These are phyloP conservation scores for Synergus japonicus DNA, from an alignment of 2,888 invertebrate species.

Conservation along the genomic window DNA sequence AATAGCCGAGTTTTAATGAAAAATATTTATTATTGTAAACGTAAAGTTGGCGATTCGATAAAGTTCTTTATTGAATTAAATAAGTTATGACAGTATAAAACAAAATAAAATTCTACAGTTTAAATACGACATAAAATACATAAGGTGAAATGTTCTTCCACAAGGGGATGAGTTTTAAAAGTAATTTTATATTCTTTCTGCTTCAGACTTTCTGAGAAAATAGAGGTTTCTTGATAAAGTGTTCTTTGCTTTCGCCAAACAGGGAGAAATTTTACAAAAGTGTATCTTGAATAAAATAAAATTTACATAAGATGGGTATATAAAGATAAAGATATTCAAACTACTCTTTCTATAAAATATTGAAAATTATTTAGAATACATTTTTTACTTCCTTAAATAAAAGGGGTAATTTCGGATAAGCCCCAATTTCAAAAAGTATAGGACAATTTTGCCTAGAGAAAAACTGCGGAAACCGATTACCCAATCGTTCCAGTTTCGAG, in stretches of 20 bases:
- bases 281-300: slow-evolving; percentile 6
- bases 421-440: slow-evolving; percentile 55
- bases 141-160: not conserved
- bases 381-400: slow-evolving; percentile 44
- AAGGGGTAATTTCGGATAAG: slow-evolving; percentile 49
- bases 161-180: not conserved
- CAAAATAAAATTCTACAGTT: not conserved
- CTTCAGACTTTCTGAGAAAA: slow-evolving; percentile 20
- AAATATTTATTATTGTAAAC: too few species aligned
- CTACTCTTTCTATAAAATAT: not conserved
- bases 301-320: not conserved
- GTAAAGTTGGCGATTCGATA: too few species aligned
- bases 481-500: slow-evolving; percentile 62
- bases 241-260: slow-evolving; percentile 10
- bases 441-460: slow-evolving; percentile 60
- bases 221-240: slow-evolving; percentile 25
- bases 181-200: not conserved
- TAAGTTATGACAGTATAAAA: not conserved
- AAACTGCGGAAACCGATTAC: slow-evolving; percentile 72
- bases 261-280: not conserved
- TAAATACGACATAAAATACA: not conserved
- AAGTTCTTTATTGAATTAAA: not conserved
- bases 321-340: not conserved
- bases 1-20: too few species aligned
- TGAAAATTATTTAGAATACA: not conserved